Evolutionary conservation across 2,888 invertebrate species (phyloP).

Genomic region (Pediacus dermestoides): DNA sequence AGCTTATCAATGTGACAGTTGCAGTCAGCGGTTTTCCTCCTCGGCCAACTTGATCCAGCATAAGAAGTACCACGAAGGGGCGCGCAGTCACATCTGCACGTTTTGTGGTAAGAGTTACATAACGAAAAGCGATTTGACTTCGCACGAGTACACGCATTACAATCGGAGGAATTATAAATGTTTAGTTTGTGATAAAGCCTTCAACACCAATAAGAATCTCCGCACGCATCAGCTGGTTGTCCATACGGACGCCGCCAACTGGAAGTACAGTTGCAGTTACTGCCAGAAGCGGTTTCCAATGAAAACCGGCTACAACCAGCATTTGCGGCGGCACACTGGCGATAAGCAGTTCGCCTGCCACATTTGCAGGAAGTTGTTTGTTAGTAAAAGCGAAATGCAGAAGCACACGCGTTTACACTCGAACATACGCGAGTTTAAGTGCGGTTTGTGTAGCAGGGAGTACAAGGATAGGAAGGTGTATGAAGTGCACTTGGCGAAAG

Average conservation of each 20-base stretch:
- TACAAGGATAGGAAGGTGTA: slow-evolving; percentile 50
- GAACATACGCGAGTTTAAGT: slow-evolving; percentile 39
- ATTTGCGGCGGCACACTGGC: slow-evolving; percentile 37
- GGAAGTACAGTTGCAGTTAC: slow-evolving; percentile 37
- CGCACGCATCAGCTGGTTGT: slow-evolving; percentile 38
- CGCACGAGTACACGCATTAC: slow-evolving; percentile 38
- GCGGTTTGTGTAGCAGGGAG: slow-evolving; percentile 54
- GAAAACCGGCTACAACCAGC: slow-evolving; percentile 39
- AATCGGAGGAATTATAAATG: slow-evolving; percentile 37
- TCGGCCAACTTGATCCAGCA: slow-evolving; percentile 38
- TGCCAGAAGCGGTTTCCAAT: slow-evolving; percentile 39
- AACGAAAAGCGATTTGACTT: slow-evolving; percentile 36
- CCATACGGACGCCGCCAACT: slow-evolving; percentile 37
- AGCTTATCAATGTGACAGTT: slow-evolving; percentile 37
- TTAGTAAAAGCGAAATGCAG: slow-evolving; percentile 35
- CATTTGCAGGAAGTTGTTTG: slow-evolving; percentile 35
- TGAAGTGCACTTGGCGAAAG: slow-evolving; percentile 51
- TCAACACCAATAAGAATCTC: slow-evolving; percentile 38
- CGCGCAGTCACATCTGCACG: slow-evolving; percentile 35
- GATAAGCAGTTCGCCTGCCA: slow-evolving; percentile 37
- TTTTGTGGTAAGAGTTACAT: slow-evolving; percentile 48
- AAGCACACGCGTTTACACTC: slow-evolving; percentile 38
- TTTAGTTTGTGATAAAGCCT: slow-evolving; percentile 36
- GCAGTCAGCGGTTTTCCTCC: slow-evolving; percentile 33
- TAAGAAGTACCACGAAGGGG: slow-evolving; percentile 35